These are phyloP conservation scores for Philotrypesis tridentata DNA, from an alignment of 1,140 invertebrate genomes.

Conservation along the genomic window DNA sequence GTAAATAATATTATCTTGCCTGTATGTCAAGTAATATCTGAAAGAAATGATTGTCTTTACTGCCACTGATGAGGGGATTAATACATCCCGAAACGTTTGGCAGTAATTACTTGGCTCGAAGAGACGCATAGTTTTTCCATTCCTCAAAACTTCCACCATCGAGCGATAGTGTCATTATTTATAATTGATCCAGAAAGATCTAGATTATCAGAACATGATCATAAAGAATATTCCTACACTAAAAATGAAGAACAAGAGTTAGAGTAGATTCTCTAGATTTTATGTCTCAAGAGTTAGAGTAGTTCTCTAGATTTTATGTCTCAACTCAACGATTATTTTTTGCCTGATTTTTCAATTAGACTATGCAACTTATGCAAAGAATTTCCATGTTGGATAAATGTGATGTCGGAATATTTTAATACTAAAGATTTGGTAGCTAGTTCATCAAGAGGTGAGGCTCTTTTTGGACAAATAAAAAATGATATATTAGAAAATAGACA, in stretches of 20 bases:
- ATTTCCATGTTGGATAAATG: slow-evolving; percentile 19
- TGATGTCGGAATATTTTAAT: slow-evolving; percentile 13
- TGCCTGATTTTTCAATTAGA: neutral
- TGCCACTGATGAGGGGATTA: no score
- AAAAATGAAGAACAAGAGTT: neutral
- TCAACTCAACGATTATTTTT: slow-evolving; percentile 8
- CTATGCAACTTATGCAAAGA: neutral
- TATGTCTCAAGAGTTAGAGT: no score
- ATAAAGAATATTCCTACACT: neutral
- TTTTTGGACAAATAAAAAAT: neutral
- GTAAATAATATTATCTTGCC: neutral
- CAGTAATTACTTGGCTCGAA: no score
- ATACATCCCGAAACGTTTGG: no score
- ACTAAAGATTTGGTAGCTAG: neutral
- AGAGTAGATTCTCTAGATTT: no score
- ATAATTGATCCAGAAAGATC: neutral
- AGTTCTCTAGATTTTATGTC: neutral
- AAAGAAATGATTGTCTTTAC: slow-evolving; percentile 1
- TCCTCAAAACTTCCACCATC: no score
- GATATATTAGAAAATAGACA: neutral
- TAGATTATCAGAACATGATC: neutral
- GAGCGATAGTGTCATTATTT: no score
- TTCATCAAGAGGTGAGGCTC: slow-evolving; percentile 1
- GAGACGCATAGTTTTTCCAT: no score
- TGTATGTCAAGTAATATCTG: neutral